A percentile compares a stretch with the other conserved stretches of the same genome.
These are phyloP conservation scores for Antidorcas marsupialis DNA, from an alignment of 2,113 vertebrate genomes.

Conservation along the genomic window DNA sequence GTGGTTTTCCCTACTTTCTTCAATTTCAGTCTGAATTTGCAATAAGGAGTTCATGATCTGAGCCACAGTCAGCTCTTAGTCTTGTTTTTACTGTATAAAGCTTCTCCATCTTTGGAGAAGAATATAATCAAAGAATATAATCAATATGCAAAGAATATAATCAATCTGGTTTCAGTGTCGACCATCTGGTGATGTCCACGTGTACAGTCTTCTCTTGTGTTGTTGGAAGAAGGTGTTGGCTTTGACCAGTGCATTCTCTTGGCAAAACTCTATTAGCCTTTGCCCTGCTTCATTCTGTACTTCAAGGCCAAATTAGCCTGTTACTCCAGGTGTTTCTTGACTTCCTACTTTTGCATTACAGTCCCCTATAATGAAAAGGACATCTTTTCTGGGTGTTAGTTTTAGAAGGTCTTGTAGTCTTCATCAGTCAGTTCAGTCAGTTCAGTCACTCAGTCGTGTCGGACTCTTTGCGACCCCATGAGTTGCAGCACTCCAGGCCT, in stretches of 20 bases:
- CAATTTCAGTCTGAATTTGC: neutral
- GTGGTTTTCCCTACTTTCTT: neutral
- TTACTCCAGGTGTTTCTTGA: neutral
- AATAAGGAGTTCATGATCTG: neutral
- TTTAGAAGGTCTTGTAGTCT: neutral
- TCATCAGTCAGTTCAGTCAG: too few relatives aligned
- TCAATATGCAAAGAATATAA: neutral
- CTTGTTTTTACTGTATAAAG: neutral
- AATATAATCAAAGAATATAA: neutral
- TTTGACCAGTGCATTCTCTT: neutral
- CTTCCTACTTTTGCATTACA: neutral
- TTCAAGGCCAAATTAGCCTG: neutral
- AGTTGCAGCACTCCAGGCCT: too few relatives aligned
- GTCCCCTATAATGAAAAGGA: neutral
- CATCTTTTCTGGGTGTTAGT: neutral
- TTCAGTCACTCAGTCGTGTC: too few relatives aligned
- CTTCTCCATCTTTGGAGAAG: neutral
- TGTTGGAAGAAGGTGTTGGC: neutral
- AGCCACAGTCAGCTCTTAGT: neutral
- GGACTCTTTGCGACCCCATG: accelerated
- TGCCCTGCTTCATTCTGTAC: neutral
- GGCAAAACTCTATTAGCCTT: neutral
- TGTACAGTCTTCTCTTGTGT: neutral
- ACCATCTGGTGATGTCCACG: neutral
- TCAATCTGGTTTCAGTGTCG: neutral